Base-by-base conservation (phyloP, 2,113 vertebrate genomes). In the Chamaetylas fuelleborni region DNA sequence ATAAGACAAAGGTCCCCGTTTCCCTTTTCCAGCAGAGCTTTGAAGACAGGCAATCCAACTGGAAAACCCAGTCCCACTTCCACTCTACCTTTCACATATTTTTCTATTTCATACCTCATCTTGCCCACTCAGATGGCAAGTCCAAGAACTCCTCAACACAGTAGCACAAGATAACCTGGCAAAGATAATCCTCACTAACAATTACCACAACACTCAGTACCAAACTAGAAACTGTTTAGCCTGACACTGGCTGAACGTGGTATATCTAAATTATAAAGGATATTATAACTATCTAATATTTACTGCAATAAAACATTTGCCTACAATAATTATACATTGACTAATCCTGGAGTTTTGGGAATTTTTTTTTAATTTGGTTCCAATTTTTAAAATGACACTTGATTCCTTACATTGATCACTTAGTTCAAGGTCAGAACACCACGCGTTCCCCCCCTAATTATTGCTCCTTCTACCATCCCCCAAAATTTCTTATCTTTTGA, bases 341-440 rank as follows among this genome's bases (percentile, higher is more conserved):
- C 17, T 76, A 76, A 53, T n/a, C 3, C 19, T 38, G 5, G 6
- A 33, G 9, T 3, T 25, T 22, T 1, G 1, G 15, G 6, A 2
- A 5, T 33, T 33, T 47, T 33, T 47, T 16, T 29, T 20, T 34
- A 20, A 20, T 11, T 66, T 62, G 6, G 6, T 28, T 51, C 8
- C 5, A 1, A 12, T 58, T 45, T 70, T 80, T 53, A 24, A 19
- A 65, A 22, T 7, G 3, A 23, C 33, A n/a, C 9, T 34, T n/a
- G 3, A 78, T 14, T 47, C 31, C 20, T 28, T 36, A 58, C 3
- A 31, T 3, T 33, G 25, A 50, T 51, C 14, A 29, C 8, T 40
- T 23, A 34, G 19, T 25, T 72, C 25, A 71, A 48, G n/a, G 14
- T 48, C 40, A 82, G 24, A 91, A 43, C 1, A 58, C 17, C 26